Evolutionary conservation across 2,888 invertebrate species (phyloP).

Genomic region (Eretmocerus hayati): DNA sequence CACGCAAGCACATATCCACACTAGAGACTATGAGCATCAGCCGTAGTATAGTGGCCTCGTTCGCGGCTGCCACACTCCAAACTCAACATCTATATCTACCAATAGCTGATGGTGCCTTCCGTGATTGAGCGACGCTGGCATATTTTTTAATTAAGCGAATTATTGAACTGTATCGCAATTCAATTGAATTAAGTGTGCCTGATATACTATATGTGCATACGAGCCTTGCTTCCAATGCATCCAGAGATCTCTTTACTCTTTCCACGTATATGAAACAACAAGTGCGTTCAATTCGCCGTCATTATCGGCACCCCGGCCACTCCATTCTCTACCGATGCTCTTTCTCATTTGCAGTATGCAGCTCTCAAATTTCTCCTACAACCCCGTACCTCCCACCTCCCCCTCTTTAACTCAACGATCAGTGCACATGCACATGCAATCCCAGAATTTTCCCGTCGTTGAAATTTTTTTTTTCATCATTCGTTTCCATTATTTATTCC

Average conservation of each 20-base stretch:
- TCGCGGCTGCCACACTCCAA: too few species aligned
- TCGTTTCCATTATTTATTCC: not conserved
- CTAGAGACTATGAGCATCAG: too few species aligned
- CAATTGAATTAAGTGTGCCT: constrained; percentile 44
- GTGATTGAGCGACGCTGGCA: constrained; percentile 31
- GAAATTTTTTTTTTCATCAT: not conserved
- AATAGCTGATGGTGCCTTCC: too few species aligned
- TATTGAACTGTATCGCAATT: constrained; percentile 46
- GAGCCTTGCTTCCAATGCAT: constrained; percentile 6
- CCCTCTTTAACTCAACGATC: too few species aligned
- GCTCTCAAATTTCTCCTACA: too few species aligned
- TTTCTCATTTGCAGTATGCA: constrained; percentile 18
- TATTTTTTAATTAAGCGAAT: constrained; percentile 47
- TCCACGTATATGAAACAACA: too few species aligned
- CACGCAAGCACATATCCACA: too few species aligned
- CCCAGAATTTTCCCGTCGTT: constrained; percentile 40
- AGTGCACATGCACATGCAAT: constrained; percentile 31
- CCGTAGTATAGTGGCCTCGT: too few species aligned
- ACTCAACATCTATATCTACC: too few species aligned
- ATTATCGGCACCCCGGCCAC: constrained; percentile 30
- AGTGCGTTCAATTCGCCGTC: constrained; percentile 40
- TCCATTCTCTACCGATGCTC: too few species aligned
- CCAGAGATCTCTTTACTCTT: too few species aligned
- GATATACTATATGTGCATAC: too few species aligned
- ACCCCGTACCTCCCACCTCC: constrained; percentile 1